A percentile compares a stretch with the other conserved stretches of the same genome.
Evolutionary conservation across 2,113 vertebrate species (phyloP).

Genomic region (Ptychochromis oligacanthus): DNA sequence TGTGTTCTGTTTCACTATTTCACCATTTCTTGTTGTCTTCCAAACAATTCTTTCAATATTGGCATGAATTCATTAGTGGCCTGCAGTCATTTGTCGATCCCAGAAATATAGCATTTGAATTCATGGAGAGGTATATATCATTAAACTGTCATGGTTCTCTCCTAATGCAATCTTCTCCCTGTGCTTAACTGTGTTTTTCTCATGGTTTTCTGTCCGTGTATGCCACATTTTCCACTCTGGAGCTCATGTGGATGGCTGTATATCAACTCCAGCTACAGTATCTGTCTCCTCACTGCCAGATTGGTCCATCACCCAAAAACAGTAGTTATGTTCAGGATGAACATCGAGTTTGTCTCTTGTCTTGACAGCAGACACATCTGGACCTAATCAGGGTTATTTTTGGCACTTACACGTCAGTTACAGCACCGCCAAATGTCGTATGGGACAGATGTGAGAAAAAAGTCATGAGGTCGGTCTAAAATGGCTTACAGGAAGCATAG

Average conservation of each 20-base stretch:
- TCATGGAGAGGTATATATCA: not conserved
- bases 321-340: too few relatives aligned
- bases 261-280: not conserved
- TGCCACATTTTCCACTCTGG: too few relatives aligned
- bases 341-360: not conserved
- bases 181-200: not conserved
- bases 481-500: not conserved
- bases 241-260: too few relatives aligned
- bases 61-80: not conserved
- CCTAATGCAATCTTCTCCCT: not conserved
- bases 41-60: not conserved
- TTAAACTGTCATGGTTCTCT: not conserved
- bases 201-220: too few relatives aligned
- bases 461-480: not conserved
- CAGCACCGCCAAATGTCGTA: fast-evolving
- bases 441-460: not conserved
- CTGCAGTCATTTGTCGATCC: not conserved
- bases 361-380: not conserved
- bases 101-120: not conserved
- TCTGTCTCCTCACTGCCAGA: too few relatives aligned
- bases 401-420: fast-evolving
- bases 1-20: not conserved
- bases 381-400: not conserved
- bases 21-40: not conserved
- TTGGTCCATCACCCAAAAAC: too few relatives aligned